These are phyloP conservation scores for Eristalis intricaria DNA, from an alignment of 2,888 invertebrate species.

Conservation along the genomic window DNA sequence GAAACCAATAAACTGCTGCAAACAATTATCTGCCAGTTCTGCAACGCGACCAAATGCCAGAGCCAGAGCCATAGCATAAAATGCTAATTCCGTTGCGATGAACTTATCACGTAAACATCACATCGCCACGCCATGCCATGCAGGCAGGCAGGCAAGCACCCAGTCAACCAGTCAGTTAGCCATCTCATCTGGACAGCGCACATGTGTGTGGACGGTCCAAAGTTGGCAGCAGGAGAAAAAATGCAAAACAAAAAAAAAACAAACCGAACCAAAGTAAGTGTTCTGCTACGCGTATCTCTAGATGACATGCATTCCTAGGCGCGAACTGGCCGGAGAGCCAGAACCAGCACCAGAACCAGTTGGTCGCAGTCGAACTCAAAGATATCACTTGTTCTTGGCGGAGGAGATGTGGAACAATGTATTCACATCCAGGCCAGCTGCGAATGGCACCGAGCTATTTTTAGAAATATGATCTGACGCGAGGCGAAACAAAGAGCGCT, in stretches of 20 bases:
- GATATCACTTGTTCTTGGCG: slow-evolving; percentile 61
- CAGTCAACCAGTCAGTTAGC: slow-evolving; percentile 5
- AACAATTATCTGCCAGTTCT: slow-evolving; percentile 46
- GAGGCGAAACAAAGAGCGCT: neutral
- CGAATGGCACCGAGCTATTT: slow-evolving; percentile 54
- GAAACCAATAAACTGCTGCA: slow-evolving; percentile 60
- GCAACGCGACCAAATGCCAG: slow-evolving; percentile 18
- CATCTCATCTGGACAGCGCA: slow-evolving; percentile 64
- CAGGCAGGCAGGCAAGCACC: neutral
- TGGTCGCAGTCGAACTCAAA: slow-evolving; percentile 25
- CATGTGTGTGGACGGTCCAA: slow-evolving; percentile 36
- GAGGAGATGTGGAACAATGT: slow-evolving; percentile 34
- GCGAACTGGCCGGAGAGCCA: neutral
- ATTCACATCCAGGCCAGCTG: slow-evolving; percentile 51
- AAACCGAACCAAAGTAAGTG: neutral
- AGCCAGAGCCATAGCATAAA: slow-evolving; percentile 25
- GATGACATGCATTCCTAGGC: slow-evolving; percentile 49
- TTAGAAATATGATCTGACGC: slow-evolving; percentile 65
- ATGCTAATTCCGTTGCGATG: slow-evolving; percentile 66
- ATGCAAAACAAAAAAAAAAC: neutral
- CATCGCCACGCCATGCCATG: slow-evolving; percentile 27
- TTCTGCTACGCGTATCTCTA: slow-evolving; percentile 32
- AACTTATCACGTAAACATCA: slow-evolving; percentile 68
- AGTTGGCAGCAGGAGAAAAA: slow-evolving; percentile 26
- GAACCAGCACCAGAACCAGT: slow-evolving; percentile 30